Conservation (phyloP, 2,113 vertebrate genomes). For the Colaptes auratus region DNA sequence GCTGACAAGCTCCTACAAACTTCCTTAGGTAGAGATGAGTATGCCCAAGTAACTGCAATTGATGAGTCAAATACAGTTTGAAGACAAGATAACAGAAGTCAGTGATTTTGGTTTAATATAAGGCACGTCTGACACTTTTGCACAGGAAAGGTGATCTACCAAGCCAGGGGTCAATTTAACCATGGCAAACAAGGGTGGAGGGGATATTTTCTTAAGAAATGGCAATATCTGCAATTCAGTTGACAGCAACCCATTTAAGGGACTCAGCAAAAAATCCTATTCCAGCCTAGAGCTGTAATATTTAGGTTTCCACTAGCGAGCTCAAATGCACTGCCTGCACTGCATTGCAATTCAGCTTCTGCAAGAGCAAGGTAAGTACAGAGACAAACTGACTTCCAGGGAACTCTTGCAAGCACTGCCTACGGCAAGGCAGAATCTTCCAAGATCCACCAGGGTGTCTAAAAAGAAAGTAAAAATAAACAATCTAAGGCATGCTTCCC, state of each 20-base stretch:
- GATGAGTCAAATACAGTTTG: neutral
- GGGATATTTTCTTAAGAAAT: neutral
- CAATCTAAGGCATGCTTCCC: neutral
- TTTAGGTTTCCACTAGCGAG: neutral
- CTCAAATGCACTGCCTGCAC: neutral
- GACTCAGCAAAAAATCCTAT: neutral
- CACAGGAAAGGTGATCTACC: neutral
- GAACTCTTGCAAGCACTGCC: neutral
- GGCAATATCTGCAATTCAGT: neutral
- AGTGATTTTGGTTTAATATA: neutral
- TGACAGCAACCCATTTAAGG: neutral
- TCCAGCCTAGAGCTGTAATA: neutral
- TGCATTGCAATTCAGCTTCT: neutral
- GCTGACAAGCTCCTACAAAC: neutral
- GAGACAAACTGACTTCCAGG: neutral
- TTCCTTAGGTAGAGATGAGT: neutral
- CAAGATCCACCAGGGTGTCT: neutral
- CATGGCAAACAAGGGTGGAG: neutral
- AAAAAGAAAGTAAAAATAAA: neutral
- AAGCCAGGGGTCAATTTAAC: neutral
- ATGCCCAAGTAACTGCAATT: neutral
- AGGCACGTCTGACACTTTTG: neutral
- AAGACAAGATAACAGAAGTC: neutral
- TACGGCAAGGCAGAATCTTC: neutral
- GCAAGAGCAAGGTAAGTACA: neutral